Percentiles rank a stretch among this genome's conserved stretches.
Evolutionary conservation across 2,888 invertebrate genomes (phyloP).

Genomic region (Fissipunctia ypsillon): DNA sequence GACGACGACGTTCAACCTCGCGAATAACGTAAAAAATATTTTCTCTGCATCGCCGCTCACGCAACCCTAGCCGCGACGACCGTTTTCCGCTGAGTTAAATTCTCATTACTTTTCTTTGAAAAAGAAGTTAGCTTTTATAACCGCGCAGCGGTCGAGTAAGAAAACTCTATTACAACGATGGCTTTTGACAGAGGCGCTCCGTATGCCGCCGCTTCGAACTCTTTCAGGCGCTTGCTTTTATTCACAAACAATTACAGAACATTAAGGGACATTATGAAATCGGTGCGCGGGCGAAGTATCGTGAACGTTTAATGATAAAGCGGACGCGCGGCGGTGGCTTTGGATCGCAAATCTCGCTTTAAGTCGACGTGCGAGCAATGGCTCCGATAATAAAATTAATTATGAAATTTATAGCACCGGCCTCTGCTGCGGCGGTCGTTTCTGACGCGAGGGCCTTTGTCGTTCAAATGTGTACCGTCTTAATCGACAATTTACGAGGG

Average conservation of each 20-base stretch:
- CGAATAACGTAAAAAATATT: conserved; percentile 85
- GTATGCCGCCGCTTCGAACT: conserved; percentile 75
- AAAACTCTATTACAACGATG: conserved; percentile 87
- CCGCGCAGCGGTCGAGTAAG: conserved; percentile 80
- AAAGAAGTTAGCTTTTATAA: conserved; percentile 87
- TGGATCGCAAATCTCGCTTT: conserved; percentile 85
- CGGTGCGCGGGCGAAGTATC: conserved; percentile 77
- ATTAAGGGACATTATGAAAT: conserved; percentile 81
- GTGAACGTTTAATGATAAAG: conserved; percentile 87
- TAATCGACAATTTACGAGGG: conserved; percentile 85
- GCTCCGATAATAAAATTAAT: conserved; percentile 87
- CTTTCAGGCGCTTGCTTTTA: conserved; percentile 81
- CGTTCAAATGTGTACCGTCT: conserved; percentile 81
- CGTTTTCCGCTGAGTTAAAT: conserved; percentile 88
- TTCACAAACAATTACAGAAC: conserved; percentile 84
- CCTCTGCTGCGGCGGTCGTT: conserved; percentile 72
- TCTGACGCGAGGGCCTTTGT: conserved; percentile 79
- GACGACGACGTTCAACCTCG: conserved; percentile 72
- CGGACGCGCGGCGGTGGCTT: conserved; percentile 80
- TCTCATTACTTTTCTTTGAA: conserved; percentile 89
- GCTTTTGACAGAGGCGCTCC: conserved; percentile 80
- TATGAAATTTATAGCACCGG: conserved; percentile 84
- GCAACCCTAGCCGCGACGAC: conserved; percentile 77
- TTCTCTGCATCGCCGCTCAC: conserved; percentile 80
- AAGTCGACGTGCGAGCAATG: conserved; percentile 86